Percentiles rank a stretch among this genome's conserved stretches.
Conservation (phyloP, 2,113 vertebrate genomes). For the Reinhardtius hippoglossoides region DNA sequence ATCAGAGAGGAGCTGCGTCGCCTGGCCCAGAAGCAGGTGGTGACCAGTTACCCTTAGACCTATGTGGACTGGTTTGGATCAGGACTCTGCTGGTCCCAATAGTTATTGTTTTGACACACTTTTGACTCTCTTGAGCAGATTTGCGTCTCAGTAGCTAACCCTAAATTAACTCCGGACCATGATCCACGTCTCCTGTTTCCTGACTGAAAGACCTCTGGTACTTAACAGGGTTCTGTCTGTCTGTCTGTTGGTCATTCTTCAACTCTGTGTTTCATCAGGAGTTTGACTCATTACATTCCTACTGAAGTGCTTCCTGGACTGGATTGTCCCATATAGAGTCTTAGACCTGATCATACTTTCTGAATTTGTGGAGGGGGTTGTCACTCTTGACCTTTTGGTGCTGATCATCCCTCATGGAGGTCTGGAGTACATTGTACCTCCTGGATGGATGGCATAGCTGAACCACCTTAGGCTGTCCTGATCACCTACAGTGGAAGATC, state of each 20-base stretch:
- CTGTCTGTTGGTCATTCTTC: slow-evolving; percentile 15
- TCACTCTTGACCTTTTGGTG: not conserved
- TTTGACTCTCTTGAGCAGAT: slow-evolving; percentile 40
- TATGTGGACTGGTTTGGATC: slow-evolving; percentile 61
- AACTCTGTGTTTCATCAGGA: slow-evolving; percentile 40
- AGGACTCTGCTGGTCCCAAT: slow-evolving; percentile 40
- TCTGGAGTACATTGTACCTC: slow-evolving; percentile 52
- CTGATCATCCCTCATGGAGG: slow-evolving; percentile 20
- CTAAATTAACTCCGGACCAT: slow-evolving; percentile 11
- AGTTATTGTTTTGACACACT: slow-evolving; percentile 20
- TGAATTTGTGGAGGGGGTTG: not conserved
- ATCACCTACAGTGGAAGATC: not conserved
- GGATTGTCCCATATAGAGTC: slow-evolving; percentile 20
- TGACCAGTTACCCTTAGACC: slow-evolving; percentile 89
- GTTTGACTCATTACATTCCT: slow-evolving; percentile 55
- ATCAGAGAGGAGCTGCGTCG: slow-evolving; percentile 97
- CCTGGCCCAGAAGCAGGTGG: slow-evolving; percentile 95
- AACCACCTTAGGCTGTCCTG: not conserved
- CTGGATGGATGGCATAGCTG: not conserved
- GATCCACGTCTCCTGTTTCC: slow-evolving; percentile 29
- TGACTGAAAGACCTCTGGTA: slow-evolving; percentile 54
- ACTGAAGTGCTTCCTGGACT: slow-evolving; percentile 80
- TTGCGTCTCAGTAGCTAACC: slow-evolving; percentile 5
- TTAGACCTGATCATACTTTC: slow-evolving; percentile 7
- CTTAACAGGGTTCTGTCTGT: slow-evolving; percentile 66